phyloP scores from a whole-genome alignment of 2,888 invertebrate genomes.

The Cephus runcator region DNA sequence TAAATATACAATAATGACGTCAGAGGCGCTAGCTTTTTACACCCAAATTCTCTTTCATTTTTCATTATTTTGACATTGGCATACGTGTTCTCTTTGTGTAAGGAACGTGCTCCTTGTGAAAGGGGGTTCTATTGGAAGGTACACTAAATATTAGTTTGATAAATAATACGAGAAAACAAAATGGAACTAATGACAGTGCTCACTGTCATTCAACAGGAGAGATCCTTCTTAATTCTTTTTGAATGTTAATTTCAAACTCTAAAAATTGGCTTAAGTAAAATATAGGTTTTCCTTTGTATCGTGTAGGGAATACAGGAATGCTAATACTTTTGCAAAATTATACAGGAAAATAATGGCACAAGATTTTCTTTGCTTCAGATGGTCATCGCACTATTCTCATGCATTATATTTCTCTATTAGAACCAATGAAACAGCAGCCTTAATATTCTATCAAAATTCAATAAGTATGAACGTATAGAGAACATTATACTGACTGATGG shows the following conservation, averaged over 20 bases:
- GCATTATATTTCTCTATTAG: neutral
- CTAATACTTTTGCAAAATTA: neutral
- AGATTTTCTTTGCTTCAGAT: neutral
- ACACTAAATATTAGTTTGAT: neutral
- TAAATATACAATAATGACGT: neutral
- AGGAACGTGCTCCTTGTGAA: too few relatives aligned
- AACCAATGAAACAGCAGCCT: neutral
- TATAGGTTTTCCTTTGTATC: neutral
- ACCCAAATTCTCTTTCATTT: neutral
- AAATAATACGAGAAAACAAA: neutral
- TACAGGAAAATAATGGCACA: neutral
- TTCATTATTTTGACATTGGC: neutral
- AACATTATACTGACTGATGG: slow-evolving; percentile 42
- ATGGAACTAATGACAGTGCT: neutral
- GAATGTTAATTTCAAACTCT: neutral
- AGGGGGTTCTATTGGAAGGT: neutral
- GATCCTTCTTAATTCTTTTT: neutral
- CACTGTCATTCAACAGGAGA: neutral
- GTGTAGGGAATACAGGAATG: neutral
- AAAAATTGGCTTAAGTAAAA: neutral
- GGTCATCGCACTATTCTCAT: neutral
- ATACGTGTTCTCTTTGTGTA: neutral
- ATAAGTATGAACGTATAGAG: neutral
- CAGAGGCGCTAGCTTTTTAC: neutral
- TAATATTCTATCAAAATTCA: neutral